phyloP scores from a whole-genome alignment of 2,797 vertebrate species.

The Erpetoichthys calabaricus region DNA sequence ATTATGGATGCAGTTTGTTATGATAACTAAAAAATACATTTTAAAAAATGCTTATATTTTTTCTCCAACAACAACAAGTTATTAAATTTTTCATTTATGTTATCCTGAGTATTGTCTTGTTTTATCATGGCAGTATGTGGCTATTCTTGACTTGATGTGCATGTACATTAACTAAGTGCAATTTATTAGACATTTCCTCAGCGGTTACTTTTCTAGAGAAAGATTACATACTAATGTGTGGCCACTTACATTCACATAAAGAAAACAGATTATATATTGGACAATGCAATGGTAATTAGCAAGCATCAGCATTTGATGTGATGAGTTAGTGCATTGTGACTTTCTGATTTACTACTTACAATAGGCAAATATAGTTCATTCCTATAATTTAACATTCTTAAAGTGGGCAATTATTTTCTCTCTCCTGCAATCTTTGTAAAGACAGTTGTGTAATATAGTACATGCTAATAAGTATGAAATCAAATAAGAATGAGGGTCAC shows the following conservation, averaged over 20 bases:
- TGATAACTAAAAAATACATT: no score
- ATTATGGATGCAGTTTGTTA: no score
- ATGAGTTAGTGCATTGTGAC: slow-evolving; percentile 21
- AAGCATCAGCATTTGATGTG: slow-evolving; percentile 25
- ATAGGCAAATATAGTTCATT: slow-evolving; percentile 17
- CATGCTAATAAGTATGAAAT: no score
- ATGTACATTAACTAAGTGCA: slow-evolving; percentile 27
- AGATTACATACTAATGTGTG: slow-evolving; percentile 26
- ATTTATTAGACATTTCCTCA: slow-evolving; percentile 41
- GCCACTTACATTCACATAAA: slow-evolving; percentile 27
- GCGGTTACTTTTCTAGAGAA: slow-evolving; percentile 30
- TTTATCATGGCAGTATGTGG: slow-evolving; percentile 1
- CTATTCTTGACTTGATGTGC: slow-evolving; percentile 32
- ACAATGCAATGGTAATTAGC: slow-evolving; percentile 39
- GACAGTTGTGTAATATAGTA: no score
- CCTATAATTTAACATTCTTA: slow-evolving; percentile 20
- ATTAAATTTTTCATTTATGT: no score
- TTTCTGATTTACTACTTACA: slow-evolving; percentile 29
- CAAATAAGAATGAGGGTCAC: no score
- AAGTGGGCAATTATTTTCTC: slow-evolving; percentile 17
- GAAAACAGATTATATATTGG: slow-evolving; percentile 30
- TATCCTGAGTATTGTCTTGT: no score
- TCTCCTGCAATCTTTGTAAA: slow-evolving; percentile 4
- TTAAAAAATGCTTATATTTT: no score
- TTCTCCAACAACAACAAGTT: no score